These are phyloP conservation scores for Dryobates pubescens DNA, from an alignment of 2,797 vertebrate genomes.

Conservation along the genomic window DNA sequence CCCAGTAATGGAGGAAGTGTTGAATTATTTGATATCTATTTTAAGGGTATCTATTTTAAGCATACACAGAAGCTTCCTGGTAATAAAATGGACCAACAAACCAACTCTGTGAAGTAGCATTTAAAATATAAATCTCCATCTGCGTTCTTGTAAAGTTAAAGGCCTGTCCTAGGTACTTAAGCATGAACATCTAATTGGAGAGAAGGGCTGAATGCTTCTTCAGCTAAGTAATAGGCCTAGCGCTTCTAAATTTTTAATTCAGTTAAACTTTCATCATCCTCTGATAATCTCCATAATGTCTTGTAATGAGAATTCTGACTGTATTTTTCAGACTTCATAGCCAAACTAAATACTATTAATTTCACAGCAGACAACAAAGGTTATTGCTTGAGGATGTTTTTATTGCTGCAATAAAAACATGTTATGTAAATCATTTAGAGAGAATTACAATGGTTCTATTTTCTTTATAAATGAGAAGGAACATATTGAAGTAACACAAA, in stretches of 20 bases:
- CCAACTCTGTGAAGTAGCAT: not conserved
- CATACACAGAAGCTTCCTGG: not conserved
- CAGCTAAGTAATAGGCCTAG: not conserved
- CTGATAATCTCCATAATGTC: slow-evolving; percentile 47
- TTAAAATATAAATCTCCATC: not conserved
- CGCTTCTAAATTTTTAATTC: slow-evolving; percentile 38
- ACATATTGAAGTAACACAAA: slow-evolving; percentile 62
- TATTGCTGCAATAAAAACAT: slow-evolving; percentile 21
- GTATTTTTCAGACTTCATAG: slow-evolving; percentile 56
- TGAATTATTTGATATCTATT: slow-evolving; percentile 15
- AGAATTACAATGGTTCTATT: slow-evolving; percentile 54
- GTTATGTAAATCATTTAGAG: slow-evolving; percentile 47
- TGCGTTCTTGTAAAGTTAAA: not conserved
- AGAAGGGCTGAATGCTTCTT: not conserved
- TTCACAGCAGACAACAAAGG: slow-evolving; percentile 66
- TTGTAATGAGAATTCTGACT: slow-evolving; percentile 51
- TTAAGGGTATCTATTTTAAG: slow-evolving; percentile 27
- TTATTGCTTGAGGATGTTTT: slow-evolving; percentile 70
- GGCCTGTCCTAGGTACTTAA: not conserved
- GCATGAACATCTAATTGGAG: not conserved
- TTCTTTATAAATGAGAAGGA: slow-evolving; percentile 61
- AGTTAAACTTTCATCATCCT: slow-evolving; percentile 35
- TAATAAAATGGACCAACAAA: not conserved
- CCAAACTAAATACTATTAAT: slow-evolving; percentile 62
- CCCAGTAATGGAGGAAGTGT: not conserved